Evolutionary conservation across 2,797 vertebrate species (phyloP).

Genomic region (Malacoctenus gilli): DNA sequence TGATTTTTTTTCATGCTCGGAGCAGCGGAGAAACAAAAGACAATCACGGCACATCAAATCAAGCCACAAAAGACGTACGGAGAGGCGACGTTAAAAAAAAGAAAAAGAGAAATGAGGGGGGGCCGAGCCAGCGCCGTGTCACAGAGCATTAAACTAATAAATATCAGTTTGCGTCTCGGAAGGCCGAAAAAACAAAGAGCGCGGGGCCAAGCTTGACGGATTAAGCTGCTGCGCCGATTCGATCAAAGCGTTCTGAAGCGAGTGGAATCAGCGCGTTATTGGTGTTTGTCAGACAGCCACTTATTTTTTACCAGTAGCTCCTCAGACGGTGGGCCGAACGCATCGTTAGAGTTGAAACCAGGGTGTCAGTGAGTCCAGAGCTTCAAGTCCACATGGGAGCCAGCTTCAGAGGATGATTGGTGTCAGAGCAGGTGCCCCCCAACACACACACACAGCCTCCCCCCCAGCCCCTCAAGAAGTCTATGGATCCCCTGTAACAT

Average conservation of each 20-base stretch:
- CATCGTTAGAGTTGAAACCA: no score
- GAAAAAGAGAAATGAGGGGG: constrained; percentile 61
- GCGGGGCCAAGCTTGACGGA: constrained; percentile 20
- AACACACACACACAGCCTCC: no score
- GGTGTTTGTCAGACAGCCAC: constrained; percentile 13
- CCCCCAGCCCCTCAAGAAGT: no score
- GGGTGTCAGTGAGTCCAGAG: no score
- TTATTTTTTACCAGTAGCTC: constrained; percentile 9
- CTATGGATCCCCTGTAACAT: no score
- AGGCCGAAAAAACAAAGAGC: constrained; percentile 50
- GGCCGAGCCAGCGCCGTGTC: constrained; percentile 59
- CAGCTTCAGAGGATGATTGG: no score
- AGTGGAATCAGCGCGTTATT: constrained; percentile 22
- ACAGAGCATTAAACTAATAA: constrained; percentile 66
- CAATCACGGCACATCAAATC: constrained; percentile 68
- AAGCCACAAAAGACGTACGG: constrained; percentile 58
- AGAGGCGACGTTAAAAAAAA: no score
- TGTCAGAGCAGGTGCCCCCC: no score
- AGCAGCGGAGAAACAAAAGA: constrained; percentile 74
- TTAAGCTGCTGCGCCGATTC: constrained; percentile 32
- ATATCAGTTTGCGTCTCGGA: constrained; percentile 51
- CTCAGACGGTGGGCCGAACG: neutral
- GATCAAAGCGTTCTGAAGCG: constrained; percentile 19
- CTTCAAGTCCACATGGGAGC: no score
- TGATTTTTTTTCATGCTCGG: constrained; percentile 72